phyloP scores from a whole-genome alignment of 2,888 invertebrate species.

The Eristalis pertinax region DNA sequence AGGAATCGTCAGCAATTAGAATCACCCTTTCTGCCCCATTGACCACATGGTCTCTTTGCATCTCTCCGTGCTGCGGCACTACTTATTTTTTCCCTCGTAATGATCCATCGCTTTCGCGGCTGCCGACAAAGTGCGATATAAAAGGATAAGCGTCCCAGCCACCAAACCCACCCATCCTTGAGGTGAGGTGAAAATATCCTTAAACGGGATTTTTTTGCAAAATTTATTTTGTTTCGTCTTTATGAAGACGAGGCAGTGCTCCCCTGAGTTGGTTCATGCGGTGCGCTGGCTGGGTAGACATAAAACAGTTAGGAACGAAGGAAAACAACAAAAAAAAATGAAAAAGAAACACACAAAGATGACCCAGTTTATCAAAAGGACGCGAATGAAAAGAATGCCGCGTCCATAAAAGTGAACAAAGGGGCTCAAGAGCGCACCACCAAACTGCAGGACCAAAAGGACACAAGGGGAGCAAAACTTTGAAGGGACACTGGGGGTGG shows the following conservation, averaged over 20 bases:
- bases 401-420: constrained; percentile 55
- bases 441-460: constrained; percentile 15
- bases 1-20: constrained; percentile 59
- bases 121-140: constrained; percentile 32
- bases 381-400: constrained; percentile 37
- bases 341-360: constrained; percentile 13
- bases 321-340: background rate
- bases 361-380: constrained; percentile 56
- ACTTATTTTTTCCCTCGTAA: constrained; percentile 25
- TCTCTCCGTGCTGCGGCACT: background rate
- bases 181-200: constrained; percentile 30
- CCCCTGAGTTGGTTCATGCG: too few species aligned
- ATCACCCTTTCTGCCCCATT: constrained; percentile 51
- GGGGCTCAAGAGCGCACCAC: constrained; percentile 4
- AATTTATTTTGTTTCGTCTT: background rate
- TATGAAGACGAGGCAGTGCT: background rate
- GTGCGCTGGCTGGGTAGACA: constrained; percentile 46
- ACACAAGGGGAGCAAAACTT: background rate
- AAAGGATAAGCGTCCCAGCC: constrained; percentile 22
- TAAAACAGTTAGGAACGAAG: constrained; percentile 57
- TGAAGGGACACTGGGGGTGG: background rate
- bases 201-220: constrained; percentile 35
- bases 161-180: background rate
- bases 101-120: constrained; percentile 20
- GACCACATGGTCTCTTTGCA: constrained; percentile 30